Percentiles rank a stretch among this genome's conserved stretches.
Conservation (phyloP, 2,888 invertebrate species). For the Notocelia uddmanniana region DNA sequence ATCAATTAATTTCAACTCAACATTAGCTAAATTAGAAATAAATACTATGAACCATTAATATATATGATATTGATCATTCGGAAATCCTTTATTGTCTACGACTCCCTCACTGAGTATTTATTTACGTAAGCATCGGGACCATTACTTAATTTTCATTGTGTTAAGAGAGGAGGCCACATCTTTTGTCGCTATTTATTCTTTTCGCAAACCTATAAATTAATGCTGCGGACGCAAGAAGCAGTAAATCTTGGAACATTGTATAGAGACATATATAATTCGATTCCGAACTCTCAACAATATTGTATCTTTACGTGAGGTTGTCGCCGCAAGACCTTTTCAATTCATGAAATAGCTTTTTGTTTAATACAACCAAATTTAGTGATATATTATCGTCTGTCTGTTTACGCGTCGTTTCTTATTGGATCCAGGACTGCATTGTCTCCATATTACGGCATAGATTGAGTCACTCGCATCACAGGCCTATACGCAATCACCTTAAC, state of each 20-base stretch:
- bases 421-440: slow-evolving; percentile 55
- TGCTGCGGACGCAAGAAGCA: slow-evolving; percentile 59
- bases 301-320: slow-evolving; percentile 18
- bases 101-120: not conserved
- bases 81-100: not conserved
- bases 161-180: slow-evolving; percentile 19
- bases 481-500: slow-evolving; percentile 50
- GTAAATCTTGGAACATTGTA: slow-evolving; percentile 59
- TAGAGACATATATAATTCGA: slow-evolving; percentile 58
- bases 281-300: slow-evolving; percentile 44
- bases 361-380: slow-evolving; percentile 60
- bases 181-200: slow-evolving; percentile 37
- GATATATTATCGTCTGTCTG: slow-evolving; percentile 62
- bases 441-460: slow-evolving; percentile 58
- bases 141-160: slow-evolving; percentile 30
- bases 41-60: no score
- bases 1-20: slow-evolving; percentile 25
- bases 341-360: slow-evolving; percentile 63
- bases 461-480: slow-evolving; percentile 58
- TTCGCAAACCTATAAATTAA: slow-evolving; percentile 47
- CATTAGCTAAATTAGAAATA: not conserved
- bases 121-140: not conserved
- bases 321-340: slow-evolving; percentile 62
- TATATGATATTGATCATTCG: no score
- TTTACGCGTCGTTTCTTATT: slow-evolving; percentile 54